Conservation (phyloP, 1,140 invertebrate species). For the Mactra quadrangularis region DNA sequence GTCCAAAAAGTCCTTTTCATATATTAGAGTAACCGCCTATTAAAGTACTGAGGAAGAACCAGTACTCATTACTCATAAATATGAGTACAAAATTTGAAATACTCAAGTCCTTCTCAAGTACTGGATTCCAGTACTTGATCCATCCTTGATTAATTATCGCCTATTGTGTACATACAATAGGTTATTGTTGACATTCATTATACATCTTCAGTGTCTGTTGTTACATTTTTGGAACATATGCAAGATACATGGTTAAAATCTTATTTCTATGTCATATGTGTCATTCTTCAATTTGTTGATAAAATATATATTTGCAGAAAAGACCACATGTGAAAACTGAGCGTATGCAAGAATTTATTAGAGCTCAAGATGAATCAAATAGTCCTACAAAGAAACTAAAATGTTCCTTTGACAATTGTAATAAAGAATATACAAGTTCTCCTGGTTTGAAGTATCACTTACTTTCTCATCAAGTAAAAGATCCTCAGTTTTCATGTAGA, state of each 20-base stretch:
- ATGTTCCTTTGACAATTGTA: constrained; percentile 73
- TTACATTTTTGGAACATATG: background rate
- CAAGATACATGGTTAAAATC: background rate
- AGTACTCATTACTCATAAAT: no score
- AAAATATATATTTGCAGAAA: constrained; percentile 68
- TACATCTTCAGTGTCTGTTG: background rate
- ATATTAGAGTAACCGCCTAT: no score
- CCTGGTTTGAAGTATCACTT: constrained; percentile 79
- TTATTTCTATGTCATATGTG: background rate
- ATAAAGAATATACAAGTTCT: constrained; percentile 75
- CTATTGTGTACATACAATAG: background rate
- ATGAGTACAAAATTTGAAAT: no score
- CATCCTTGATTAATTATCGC: no score
- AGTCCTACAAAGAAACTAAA: constrained; percentile 68
- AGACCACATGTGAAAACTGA: constrained; percentile 75
- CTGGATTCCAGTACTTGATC: no score
- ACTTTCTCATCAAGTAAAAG: constrained; percentile 66
- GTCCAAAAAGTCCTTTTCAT: no score
- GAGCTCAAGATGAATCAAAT: constrained; percentile 64
- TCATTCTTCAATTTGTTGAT: constrained; percentile 13
- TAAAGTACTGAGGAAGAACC: no score
- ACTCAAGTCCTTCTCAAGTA: no score
- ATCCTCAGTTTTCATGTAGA: constrained; percentile 70
- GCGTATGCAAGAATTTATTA: constrained; percentile 77
- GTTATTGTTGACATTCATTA: background rate